Evolutionary conservation across 2,797 vertebrate genomes (phyloP).

Genomic region (Poeciliopsis turneri): DNA sequence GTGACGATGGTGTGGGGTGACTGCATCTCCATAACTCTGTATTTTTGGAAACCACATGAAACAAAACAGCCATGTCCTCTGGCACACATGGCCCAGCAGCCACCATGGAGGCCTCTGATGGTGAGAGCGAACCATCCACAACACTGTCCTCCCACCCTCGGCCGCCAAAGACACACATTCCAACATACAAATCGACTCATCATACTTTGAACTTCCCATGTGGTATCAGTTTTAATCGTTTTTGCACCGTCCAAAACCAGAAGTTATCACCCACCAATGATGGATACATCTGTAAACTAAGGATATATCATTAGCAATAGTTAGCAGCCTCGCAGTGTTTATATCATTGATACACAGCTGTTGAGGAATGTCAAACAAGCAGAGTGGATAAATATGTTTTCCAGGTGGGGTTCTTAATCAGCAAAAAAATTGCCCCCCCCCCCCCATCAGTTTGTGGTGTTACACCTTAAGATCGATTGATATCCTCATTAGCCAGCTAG

Average conservation of each 20-base stretch:
- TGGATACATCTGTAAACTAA: conserved; percentile 72
- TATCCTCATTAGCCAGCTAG: conserved; percentile 70
- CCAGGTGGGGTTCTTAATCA: conserved; percentile 77
- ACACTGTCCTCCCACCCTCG: conserved; percentile 1
- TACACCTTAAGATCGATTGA: conserved; percentile 71
- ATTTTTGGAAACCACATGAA: conserved; percentile 72
- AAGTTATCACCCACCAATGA: conserved; percentile 66
- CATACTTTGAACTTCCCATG: conserved; percentile 42
- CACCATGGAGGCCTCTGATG: conserved; percentile 33
- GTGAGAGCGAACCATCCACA: conserved; percentile 40
- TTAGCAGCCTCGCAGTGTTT: conserved; percentile 70
- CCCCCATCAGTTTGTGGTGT: conserved; percentile 32
- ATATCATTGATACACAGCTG: conserved; percentile 69
- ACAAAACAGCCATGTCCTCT: conserved; percentile 52
- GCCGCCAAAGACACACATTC: neutral
- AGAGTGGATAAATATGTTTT: conserved; percentile 69
- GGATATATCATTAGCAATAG: conserved; percentile 72
- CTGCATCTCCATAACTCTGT: conserved; percentile 52
- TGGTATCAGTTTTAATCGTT: conserved; percentile 61
- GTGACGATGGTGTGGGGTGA: conserved; percentile 19
- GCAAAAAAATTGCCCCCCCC: conserved; percentile 27
- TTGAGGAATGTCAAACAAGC: conserved; percentile 76
- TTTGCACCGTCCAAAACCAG: conserved; percentile 53
- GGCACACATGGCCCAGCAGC: conserved; percentile 43
- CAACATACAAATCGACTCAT: conserved; percentile 10